A percentile compares a stretch with the other conserved stretches of the same genome.
Conservation (phyloP, 92 coral and sea anemone species). For the Porites lobata region DNA sequence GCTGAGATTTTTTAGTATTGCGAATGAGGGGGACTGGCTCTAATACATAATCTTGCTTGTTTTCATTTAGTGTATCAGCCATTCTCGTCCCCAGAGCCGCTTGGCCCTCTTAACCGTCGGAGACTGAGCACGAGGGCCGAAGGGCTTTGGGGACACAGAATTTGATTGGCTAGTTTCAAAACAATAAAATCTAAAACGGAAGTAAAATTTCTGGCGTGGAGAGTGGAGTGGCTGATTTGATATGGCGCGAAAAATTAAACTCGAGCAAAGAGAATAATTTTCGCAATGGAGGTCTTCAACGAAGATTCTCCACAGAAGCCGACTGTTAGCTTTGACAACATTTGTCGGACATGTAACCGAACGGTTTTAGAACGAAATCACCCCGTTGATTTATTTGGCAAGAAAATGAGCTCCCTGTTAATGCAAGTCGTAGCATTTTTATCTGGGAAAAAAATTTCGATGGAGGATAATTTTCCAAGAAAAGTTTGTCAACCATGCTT, state of each 20-base stretch:
- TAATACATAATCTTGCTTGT: no score
- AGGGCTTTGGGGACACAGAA: no score
- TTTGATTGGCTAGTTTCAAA: neutral
- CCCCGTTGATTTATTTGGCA: slow-evolving; percentile 5
- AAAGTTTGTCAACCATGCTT: slow-evolving; percentile 14
- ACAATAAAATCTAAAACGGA: neutral
- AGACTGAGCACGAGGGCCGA: no score
- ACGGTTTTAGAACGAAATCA: slow-evolving; percentile 9
- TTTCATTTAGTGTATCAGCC: no score
- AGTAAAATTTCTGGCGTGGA: neutral
- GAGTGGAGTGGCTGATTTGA: neutral
- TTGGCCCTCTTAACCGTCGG: no score
- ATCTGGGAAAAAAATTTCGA: neutral
- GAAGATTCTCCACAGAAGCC: neutral
- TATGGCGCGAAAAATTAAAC: slow-evolving; percentile 5
- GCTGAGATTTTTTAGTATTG: no score
- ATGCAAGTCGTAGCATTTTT: neutral
- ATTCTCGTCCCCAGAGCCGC: no score
- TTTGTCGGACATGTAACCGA: neutral
- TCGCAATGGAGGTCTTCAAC: no score
- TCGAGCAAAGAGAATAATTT: neutral
- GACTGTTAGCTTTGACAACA: neutral
- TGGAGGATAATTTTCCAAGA: neutral
- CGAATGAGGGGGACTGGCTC: no score
- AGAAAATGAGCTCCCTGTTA: neutral